Evolutionary conservation across 2,797 vertebrate genomes (phyloP).

Genomic region (Paedocypris micromegethes): DNA sequence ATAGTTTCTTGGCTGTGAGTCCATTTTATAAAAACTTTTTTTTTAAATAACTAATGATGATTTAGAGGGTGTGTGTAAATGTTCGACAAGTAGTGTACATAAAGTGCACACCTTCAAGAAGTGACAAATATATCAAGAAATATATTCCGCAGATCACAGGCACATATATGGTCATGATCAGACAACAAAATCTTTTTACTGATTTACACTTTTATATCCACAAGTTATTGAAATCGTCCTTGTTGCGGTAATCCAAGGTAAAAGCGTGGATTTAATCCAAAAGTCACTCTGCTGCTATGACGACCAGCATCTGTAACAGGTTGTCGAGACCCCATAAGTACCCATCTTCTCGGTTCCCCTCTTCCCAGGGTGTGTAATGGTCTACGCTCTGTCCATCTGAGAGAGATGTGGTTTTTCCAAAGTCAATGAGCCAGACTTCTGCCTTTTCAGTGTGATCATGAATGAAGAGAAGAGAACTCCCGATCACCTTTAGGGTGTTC

Average conservation of each 20-base stretch:
- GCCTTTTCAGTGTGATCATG: slow-evolving; percentile 85
- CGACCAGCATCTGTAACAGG: slow-evolving; percentile 72
- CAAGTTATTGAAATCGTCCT: too few species aligned
- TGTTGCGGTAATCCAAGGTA: background rate
- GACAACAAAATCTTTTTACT: too few species aligned
- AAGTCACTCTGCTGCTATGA: slow-evolving; percentile 42
- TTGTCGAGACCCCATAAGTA: slow-evolving; percentile 94
- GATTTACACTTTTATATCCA: too few species aligned
- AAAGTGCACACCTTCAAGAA: too few species aligned
- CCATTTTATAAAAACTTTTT: too few species aligned
- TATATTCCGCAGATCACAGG: too few species aligned
- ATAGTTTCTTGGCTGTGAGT: too few species aligned
- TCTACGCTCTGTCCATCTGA: slow-evolving; percentile 81
- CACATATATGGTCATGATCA: too few species aligned
- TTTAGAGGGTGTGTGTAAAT: too few species aligned
- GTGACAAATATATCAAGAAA: too few species aligned
- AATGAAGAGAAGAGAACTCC: slow-evolving; percentile 96
- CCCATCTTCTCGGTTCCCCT: slow-evolving; percentile 95
- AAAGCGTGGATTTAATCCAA: slow-evolving; percentile 23
- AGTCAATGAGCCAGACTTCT: slow-evolving; percentile 96
- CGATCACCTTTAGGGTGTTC: slow-evolving; percentile 78
- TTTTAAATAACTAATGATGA: too few species aligned
- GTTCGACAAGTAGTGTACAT: too few species aligned
- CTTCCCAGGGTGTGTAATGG: slow-evolving; percentile 86
- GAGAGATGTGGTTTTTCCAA: slow-evolving; percentile 89